A percentile compares a stretch with the other conserved stretches of the same genome.
Evolutionary conservation across 1,140 invertebrate species (phyloP).

Genomic region (Magallana gigas): DNA sequence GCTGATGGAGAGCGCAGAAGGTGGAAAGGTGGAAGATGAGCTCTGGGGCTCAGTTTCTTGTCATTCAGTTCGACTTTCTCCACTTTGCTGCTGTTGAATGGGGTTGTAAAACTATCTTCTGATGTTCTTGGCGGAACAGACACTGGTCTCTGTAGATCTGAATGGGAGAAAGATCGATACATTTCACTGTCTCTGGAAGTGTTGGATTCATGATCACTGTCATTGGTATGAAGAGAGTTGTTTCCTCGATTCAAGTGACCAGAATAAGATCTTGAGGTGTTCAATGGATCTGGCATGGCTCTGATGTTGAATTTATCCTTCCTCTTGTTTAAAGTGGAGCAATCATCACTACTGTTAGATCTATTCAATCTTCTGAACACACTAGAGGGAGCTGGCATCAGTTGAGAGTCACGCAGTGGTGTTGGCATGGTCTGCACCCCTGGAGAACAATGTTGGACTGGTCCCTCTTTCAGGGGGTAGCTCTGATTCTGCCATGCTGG

Average conservation of each 20-base stretch:
- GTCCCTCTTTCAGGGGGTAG: conserved; percentile 48
- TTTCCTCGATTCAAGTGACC: conserved; percentile 61
- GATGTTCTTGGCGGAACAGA: conserved; percentile 67
- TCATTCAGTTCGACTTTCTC: conserved; percentile 63
- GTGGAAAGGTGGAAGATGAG: conserved; percentile 63
- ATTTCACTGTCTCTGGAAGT: conserved; percentile 54
- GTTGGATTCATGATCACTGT: conserved; percentile 73
- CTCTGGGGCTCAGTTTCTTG: conserved; percentile 72
- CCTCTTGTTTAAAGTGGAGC: conserved; percentile 47
- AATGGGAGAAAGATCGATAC: conserved; percentile 51
- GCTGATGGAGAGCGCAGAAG: conserved; percentile 72
- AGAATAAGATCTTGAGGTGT: conserved; percentile 43
- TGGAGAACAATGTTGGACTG: conserved; percentile 55
- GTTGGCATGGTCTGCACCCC: conserved; percentile 55
- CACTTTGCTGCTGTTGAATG: conserved; percentile 49
- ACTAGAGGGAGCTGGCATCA: conserved; percentile 57
- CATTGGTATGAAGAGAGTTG: conserved; percentile 54
- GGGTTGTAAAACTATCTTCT: conserved; percentile 48
- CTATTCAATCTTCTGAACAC: conserved; percentile 56
- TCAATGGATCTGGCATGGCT: conserved; percentile 68
- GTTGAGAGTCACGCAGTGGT: conserved; percentile 43
- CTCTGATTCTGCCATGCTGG: neutral
- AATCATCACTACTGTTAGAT: conserved; percentile 67
- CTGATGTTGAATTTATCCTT: conserved; percentile 66
- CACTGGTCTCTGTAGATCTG: conserved; percentile 56